Base-by-base conservation (phyloP, 1,140 invertebrate species). In the Drosophila sturtevanti region DNA sequence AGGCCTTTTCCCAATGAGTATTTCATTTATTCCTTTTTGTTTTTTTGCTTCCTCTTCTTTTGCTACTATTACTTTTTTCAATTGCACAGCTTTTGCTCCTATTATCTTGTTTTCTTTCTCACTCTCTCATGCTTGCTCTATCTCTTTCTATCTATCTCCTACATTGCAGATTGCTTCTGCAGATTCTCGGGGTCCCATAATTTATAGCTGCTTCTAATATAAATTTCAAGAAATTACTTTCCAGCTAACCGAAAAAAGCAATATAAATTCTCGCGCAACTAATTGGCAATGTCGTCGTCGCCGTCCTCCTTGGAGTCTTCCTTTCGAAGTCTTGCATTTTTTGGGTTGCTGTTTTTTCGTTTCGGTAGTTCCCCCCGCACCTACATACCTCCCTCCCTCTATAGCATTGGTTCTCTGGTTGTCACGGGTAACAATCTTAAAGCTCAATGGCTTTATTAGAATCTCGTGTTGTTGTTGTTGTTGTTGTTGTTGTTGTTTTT, bases 191-290 rank as follows among this genome's bases (percentile, higher is more conserved):
- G 63, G 54, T 69, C n/a, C 68, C 78, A 70, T 82, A 82, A 87
- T 87, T 87, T 87, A 87, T 82, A 59, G 82, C 71, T 62, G 72
- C 59, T 63, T 82, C 84, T 77, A 87, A 87, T 79, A 87, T 82
- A 87, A 89, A 87, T 86, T 86, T 87, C 66, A 48, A 55, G 61
- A 82, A 86, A 86, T 86, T 81, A 86, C 72, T 78, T 80, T 66
- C 58, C 56, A 51, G 44, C 58, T 35, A 62, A 22, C 59, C 27
- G 34, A 64, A 75, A 74, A 77, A 87, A 82, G 82, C 84, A 89
- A 87, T 87, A 89, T 87, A 87, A 87, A 89, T 87, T 89, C 82
- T 89, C 54, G n/a, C 52, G 52, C 79, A 72, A 72, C 82, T 86
- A 86, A 86, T 86, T 86, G 82, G 82, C 84, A 89, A 79, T 72